Conservation (phyloP, 2,888 invertebrate species). For the Dolichopus griseipennis region DNA sequence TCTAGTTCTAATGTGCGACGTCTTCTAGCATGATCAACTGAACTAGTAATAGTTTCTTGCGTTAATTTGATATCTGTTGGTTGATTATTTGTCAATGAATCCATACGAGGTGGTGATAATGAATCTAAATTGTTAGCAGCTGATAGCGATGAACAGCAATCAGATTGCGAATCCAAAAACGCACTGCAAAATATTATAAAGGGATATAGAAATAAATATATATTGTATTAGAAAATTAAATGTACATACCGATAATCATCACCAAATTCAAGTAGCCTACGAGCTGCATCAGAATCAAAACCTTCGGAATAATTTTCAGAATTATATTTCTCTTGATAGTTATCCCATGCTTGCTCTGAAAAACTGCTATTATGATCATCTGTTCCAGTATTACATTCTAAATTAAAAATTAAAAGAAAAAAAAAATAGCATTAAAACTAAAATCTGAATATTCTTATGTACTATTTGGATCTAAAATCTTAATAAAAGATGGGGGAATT, state of each 20-base stretch:
- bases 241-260: slow-evolving; percentile 66
- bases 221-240: neutral
- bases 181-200: slow-evolving; percentile 42
- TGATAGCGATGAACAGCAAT: slow-evolving; percentile 72
- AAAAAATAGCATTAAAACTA: too few relatives aligned
- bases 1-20: slow-evolving; percentile 41
- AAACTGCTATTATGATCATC: slow-evolving; percentile 69
- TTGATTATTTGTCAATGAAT: slow-evolving; percentile 32
- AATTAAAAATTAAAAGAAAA: slow-evolving; percentile 5
- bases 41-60: slow-evolving; percentile 38
- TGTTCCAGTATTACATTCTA: slow-evolving; percentile 53
- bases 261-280: slow-evolving; percentile 73
- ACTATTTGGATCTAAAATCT: too few relatives aligned
- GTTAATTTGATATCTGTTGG: slow-evolving; percentile 37
- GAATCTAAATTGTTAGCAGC: slow-evolving; percentile 50
- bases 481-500: too few relatives aligned
- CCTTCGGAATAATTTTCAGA: slow-evolving; percentile 85
- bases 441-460: too few relatives aligned
- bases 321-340: slow-evolving; percentile 90
- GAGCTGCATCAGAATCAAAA: slow-evolving; percentile 74
- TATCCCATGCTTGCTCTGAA: slow-evolving; percentile 91
- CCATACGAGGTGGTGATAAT: slow-evolving; percentile 45
- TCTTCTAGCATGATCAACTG: slow-evolving; percentile 41
- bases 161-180: slow-evolving; percentile 82
- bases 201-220: neutral